Conservation (phyloP, 2,113 vertebrate genomes). For the Synchiropus splendidus region DNA sequence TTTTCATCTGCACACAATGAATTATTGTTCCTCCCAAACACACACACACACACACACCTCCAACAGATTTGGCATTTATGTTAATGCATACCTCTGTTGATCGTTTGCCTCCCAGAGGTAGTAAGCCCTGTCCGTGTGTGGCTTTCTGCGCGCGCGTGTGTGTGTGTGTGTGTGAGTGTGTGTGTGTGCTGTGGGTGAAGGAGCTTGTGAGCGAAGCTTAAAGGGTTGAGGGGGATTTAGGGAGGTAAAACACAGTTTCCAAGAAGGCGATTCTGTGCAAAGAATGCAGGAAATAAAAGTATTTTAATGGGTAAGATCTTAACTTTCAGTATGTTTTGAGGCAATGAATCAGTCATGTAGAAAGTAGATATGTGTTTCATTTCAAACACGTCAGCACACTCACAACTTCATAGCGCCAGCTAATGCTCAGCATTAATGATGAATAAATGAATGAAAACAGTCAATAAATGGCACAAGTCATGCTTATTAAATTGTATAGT, state of each 20-base stretch:
- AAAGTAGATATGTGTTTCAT: too few relatives aligned
- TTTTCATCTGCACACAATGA: slow-evolving; percentile 69
- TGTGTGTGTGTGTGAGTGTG: slow-evolving; percentile 17
- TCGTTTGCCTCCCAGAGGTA: slow-evolving; percentile 67
- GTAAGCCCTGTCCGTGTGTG: slow-evolving; percentile 69
- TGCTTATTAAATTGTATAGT: too few relatives aligned
- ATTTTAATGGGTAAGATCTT: too few relatives aligned
- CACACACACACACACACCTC: slow-evolving; percentile 34
- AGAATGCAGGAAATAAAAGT: too few relatives aligned
- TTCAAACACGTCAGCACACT: too few relatives aligned
- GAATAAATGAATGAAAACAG: too few relatives aligned
- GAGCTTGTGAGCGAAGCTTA: slow-evolving; percentile 12
- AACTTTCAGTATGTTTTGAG: too few relatives aligned
- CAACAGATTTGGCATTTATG: slow-evolving; percentile 73
- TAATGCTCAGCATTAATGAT: too few relatives aligned
- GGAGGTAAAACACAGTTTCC: slow-evolving; percentile 71
- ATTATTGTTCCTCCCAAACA: slow-evolving; percentile 66
- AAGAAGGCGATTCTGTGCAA: slow-evolving; percentile 23
- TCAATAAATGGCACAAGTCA: too few relatives aligned
- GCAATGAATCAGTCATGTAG: too few relatives aligned
- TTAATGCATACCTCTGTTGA: slow-evolving; percentile 73
- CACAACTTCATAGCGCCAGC: too few relatives aligned
- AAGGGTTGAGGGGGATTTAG: slow-evolving; percentile 26
- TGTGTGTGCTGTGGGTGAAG: background rate
- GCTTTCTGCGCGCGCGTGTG: slow-evolving; percentile 34